Evolutionary conservation across 2,113 vertebrate genomes (phyloP), one percentile per base, ranked within the genome.

Genomic region (Phrynosoma blainvillii): DNA sequence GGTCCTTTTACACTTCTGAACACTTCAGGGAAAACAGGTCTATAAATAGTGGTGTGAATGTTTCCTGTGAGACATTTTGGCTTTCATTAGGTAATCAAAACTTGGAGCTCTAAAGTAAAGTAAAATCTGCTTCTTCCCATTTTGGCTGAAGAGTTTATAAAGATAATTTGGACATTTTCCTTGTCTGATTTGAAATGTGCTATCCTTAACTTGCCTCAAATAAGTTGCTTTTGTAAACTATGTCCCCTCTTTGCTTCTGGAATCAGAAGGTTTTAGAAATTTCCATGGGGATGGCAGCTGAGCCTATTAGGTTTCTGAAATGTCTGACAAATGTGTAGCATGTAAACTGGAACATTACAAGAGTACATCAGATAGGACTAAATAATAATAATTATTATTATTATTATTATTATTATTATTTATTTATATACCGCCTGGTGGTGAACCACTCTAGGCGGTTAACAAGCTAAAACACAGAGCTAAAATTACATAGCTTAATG

Each of bases 31-130:
- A 83, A 82, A 70, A 42, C 62, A 77, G 47, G 13, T 66, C 73
- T 88, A 88, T 83, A 88, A 88, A 88, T 88, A 83, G 80, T 20
- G 21, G 62, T 32, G 30, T 40, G 81, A 68, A 88, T 88, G 71
- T 54, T 52, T 83, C 80, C 80, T 83, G 47, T 83, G 80, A 88
- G 87, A 88, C 81, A 54, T 66, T n/a, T 85, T 77, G 59, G 42
- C 82, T 88, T 83, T 83, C 21, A 88, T 76, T 77, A 77, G 36
- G 6, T 82, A 87, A 87, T 47, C 79, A 82, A 54, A 74, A 74
- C 36, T 75, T 65, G 2, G 36, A 70, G 36, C 47, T 20, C 18
- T 77, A 56, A 52, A 59, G n/a, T 81, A 62, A 87, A 82, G 18
- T 52, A 18, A 82, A 75, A 65, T 82, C 79, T 65, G 16, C 20